Conservation (phyloP, 2,113 vertebrate species). For the Phasianus colchicus region DNA sequence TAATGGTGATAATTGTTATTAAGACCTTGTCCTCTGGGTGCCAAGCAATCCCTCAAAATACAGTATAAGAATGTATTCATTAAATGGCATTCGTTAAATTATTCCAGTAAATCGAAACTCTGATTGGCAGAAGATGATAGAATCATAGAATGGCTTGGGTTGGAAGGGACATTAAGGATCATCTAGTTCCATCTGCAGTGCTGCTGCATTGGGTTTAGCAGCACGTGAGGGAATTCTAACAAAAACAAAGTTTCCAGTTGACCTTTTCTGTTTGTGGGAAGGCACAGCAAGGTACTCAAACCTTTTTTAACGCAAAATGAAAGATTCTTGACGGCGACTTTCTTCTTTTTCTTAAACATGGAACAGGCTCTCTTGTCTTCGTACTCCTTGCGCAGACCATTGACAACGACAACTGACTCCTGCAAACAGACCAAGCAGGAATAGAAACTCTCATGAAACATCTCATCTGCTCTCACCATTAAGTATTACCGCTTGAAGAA, state of each 20-base stretch:
- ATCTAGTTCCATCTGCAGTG: no score
- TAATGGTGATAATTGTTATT: not conserved
- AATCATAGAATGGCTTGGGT: not conserved
- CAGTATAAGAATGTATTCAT: not conserved
- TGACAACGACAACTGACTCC: constrained; percentile 84
- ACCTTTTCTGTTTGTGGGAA: not conserved
- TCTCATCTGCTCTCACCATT: not conserved
- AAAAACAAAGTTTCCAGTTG: not conserved
- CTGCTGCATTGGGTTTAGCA: accelerated
- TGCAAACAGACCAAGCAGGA: constrained; percentile 30
- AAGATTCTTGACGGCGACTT: constrained; percentile 86
- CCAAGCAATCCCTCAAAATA: not conserved
- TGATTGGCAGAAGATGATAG: not conserved
- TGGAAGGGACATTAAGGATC: not conserved
- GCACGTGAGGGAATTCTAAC: not conserved
- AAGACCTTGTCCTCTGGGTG: not conserved
- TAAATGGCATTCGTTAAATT: not conserved
- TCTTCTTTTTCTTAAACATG: constrained; percentile 77
- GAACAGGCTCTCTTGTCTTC: constrained; percentile 74
- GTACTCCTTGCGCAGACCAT: constrained; percentile 87
- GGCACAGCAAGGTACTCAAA: constrained; percentile 16
- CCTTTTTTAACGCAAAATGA: constrained; percentile 93
- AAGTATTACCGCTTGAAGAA: not conserved
- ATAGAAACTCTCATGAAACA: not conserved
- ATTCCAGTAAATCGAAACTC: not conserved